Evolutionary conservation across 2,888 invertebrate genomes (phyloP), one percentile per base, ranked within the genome.

Genomic region (Cetonia aurata): DNA sequence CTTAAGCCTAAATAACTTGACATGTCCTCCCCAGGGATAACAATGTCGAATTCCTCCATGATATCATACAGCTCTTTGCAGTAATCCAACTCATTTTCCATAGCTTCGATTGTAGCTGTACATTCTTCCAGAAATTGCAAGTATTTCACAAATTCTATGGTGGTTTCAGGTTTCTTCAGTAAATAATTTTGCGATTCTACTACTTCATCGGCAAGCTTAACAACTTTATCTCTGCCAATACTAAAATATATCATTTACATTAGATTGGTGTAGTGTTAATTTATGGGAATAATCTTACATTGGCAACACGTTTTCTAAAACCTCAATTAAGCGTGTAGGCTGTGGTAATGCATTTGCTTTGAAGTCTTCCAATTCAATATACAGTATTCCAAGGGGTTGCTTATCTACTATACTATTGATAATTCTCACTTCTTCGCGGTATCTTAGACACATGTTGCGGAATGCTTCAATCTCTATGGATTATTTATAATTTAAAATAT

Each of bases 21-120:
- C 84, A 89, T 87, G 74, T 94, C 94, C 65, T 94, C 93, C 0
- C 90, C 88, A 0, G 92, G 89, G 62, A 93, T 89, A 0, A 89
- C 87, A 69, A 96, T 93, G 31, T 87, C 85, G 81, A 91, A 96
- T 79, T 94, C 92, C 70, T 94, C 93, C 85, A 95, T 93, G 3
- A 96, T 87, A 74, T 95, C 92, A 80, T 95, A 93, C 70, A 95
- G 84, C 79, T 96, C 94, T 75, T 94, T 92, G 6, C 93, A 89
- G 80, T 95, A 93, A 80, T 94, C 93, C 4, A 95, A 85, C 37
- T 90, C 88, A 55, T 88, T 86, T 80, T 95, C 94, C 79, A 96
- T 87, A 25, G 85, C 85, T 25, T 91, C 90, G 66, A 95, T 89
- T 79, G 91, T 88, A 1, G 86, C 81, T 74, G 17, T 46, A 19